Conservation (phyloP, 1,140 invertebrate species). For the Eulimnadia texana region DNA sequence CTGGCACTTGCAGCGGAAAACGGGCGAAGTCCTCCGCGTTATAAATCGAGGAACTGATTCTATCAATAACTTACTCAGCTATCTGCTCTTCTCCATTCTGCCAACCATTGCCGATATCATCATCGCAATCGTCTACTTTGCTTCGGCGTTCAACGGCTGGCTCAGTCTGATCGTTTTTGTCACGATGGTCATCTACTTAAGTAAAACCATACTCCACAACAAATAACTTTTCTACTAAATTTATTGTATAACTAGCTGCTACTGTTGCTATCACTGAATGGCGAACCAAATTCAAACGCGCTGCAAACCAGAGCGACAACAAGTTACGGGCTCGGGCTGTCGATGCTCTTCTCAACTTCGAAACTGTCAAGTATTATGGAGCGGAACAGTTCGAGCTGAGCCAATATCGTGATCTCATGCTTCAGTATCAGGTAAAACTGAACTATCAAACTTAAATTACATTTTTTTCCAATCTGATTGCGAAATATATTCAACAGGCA, state of each 20-base stretch:
- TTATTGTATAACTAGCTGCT: constrained; percentile 39
- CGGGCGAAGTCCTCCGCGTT: constrained; percentile 82
- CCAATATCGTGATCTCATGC: constrained; percentile 62
- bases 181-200: constrained; percentile 82
- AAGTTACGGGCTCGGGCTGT: constrained; percentile 76
- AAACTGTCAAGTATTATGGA: constrained; percentile 95
- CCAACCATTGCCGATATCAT: constrained; percentile 87
- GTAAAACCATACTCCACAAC: constrained; percentile 40
- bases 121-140: constrained; percentile 81
- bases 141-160: constrained; percentile 74
- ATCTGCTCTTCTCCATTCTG: constrained; percentile 70
- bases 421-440: constrained; percentile 54
- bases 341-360: constrained; percentile 93
- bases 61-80: constrained; percentile 81
- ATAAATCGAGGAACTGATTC: constrained; percentile 93
- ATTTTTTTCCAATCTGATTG: no score
- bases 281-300: constrained; percentile 82
- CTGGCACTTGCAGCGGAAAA: constrained; percentile 87
- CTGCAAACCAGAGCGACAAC: constrained; percentile 89
- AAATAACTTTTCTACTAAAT: constrained; percentile 1
- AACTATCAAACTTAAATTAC: no score
- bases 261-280: constrained; percentile 87
- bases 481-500: constrained; percentile 42
- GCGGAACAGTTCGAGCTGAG: constrained; percentile 81
- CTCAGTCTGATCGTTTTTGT: constrained; percentile 86